Percentiles rank a stretch among this genome's conserved stretches.
Evolutionary conservation across 92 coral and sea anemone species (phyloP).

Genomic region (Bergia sp.): DNA sequence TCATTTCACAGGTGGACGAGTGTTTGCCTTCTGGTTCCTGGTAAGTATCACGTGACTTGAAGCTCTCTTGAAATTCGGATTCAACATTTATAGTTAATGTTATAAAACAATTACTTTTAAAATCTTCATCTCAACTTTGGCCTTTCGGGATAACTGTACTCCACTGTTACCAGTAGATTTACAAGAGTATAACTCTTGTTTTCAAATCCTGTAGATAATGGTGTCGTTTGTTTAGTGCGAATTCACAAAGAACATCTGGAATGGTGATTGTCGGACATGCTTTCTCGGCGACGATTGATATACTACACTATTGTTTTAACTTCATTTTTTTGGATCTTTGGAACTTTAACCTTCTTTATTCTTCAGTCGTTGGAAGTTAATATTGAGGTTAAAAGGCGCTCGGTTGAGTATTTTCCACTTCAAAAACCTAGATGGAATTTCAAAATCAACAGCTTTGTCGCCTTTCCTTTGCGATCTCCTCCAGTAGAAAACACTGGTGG

Average conservation of each 20-base stretch:
- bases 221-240: neutral
- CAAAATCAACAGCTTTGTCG: slow-evolving; percentile 24
- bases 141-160: neutral
- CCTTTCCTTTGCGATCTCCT: slow-evolving; percentile 4
- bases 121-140: neutral
- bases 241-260: neutral
- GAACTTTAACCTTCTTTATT: slow-evolving; percentile 86
- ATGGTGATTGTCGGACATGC: slow-evolving; percentile 35
- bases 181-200: neutral
- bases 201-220: neutral
- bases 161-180: neutral
- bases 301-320: slow-evolving; percentile 87
- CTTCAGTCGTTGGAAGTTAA: slow-evolving; percentile 84
- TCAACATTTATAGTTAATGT: slow-evolving; percentile 28
- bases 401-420: slow-evolving; percentile 61
- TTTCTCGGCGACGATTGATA: slow-evolving; percentile 81
- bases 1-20: neutral
- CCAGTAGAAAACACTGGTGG: slow-evolving; percentile 12
- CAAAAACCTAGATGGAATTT: slow-evolving; percentile 76
- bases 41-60: slow-evolving; percentile 33
- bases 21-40: neutral
- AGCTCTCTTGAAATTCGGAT: neutral
- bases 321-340: slow-evolving; percentile 91
- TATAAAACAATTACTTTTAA: slow-evolving; percentile 5
- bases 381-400: slow-evolving; percentile 79